phyloP scores from a whole-genome alignment of 1,140 invertebrate species.

The Neotoxoptera formosana region DNA sequence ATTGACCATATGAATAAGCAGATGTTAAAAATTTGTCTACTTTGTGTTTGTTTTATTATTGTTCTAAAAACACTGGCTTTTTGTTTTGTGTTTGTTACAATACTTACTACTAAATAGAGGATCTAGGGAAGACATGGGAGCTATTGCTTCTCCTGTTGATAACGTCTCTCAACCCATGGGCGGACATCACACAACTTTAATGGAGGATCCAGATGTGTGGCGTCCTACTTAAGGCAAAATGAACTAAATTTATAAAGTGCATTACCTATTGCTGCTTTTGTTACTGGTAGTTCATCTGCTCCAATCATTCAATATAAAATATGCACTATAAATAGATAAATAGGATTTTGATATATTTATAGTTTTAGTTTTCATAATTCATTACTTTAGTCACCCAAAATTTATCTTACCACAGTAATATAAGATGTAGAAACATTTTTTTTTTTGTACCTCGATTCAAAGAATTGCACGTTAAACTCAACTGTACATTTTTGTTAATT shows the following conservation, averaged over 20 bases:
- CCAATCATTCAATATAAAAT: not conserved
- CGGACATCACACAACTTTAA: constrained; percentile 77
- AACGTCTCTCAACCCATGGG: constrained; percentile 69
- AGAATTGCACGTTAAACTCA: not conserved
- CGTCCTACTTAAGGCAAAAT: constrained; percentile 74
- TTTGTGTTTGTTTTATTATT: not conserved
- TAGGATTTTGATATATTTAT: not conserved
- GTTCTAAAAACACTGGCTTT: constrained; percentile 39
- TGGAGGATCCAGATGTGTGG: constrained; percentile 90
- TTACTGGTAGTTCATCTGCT: not conserved
- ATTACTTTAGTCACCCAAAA: not conserved
- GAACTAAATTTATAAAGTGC: constrained; percentile 58
- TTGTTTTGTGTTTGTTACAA: constrained; percentile 32
- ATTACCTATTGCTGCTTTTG: not conserved
- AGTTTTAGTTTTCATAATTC: constrained; percentile 11
- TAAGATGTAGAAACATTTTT: not conserved
- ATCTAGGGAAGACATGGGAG: constrained; percentile 82
- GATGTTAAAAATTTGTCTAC: not conserved
- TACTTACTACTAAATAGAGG: constrained; percentile 69
- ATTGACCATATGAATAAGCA: not conserved
- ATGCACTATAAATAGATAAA: constrained; percentile 9
- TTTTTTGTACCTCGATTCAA: no score
- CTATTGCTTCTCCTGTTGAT: constrained; percentile 73
- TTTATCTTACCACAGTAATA: not conserved
- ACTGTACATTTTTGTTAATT: no score